Evolutionary conservation across 2,888 invertebrate species (phyloP).

Genomic region (Dryocosmus kuriphilus): DNA sequence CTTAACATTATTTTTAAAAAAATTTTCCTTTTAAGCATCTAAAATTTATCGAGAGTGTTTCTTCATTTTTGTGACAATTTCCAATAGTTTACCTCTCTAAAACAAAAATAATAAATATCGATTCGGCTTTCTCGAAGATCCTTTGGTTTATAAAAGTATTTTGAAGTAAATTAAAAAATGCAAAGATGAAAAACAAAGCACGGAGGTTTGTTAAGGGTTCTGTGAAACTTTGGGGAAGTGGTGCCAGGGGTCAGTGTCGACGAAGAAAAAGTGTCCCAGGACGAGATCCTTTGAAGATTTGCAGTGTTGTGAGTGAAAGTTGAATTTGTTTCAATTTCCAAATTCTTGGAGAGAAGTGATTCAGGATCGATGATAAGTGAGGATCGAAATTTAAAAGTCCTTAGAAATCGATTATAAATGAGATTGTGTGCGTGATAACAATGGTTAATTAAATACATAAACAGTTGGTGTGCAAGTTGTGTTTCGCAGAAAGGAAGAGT

Average conservation of each 20-base stretch:
- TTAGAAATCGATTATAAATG: background rate
- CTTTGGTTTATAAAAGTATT: background rate
- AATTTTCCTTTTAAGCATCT: background rate
- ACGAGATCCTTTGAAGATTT: slow-evolving; percentile 14
- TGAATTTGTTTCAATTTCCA: background rate
- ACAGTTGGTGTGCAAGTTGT: background rate
- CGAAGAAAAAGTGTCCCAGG: slow-evolving; percentile 28
- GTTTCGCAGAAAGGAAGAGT: background rate
- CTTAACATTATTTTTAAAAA: background rate
- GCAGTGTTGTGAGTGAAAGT: slow-evolving; percentile 27
- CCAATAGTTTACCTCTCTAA: background rate
- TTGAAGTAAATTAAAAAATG: background rate
- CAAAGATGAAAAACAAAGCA: slow-evolving; percentile 16
- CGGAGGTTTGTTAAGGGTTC: background rate
- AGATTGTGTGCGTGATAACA: background rate
- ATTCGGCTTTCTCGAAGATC: background rate
- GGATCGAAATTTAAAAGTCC: background rate
- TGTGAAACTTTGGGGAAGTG: slow-evolving; percentile 29
- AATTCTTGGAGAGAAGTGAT: background rate
- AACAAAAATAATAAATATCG: background rate
- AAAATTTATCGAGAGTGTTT: background rate
- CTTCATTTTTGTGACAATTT: background rate
- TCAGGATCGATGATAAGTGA: background rate
- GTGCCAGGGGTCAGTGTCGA: slow-evolving; percentile 17
- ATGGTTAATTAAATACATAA: background rate